A percentile compares a stretch with the other conserved stretches of the same genome.
phyloP scores from a whole-genome alignment of 2,888 invertebrate genomes.

The Drosophila lacicola region DNA sequence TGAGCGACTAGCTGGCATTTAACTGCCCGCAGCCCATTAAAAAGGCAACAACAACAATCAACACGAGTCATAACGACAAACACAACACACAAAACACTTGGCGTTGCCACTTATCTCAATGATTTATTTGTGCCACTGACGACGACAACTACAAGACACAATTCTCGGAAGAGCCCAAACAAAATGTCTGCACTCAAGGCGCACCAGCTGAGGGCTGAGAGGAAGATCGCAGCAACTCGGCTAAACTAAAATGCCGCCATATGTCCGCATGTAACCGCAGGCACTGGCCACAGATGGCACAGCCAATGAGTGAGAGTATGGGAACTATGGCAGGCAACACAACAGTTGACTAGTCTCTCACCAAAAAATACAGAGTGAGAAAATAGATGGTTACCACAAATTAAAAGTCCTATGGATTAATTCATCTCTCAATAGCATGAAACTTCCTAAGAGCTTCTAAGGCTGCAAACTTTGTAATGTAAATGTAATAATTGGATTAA shows the following conservation, averaged over 20 bases:
- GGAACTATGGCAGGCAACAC: background rate
- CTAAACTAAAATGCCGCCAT: constrained; percentile 52
- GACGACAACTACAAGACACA: constrained; percentile 41
- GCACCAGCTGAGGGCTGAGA: background rate
- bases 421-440: background rate
- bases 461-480: no score
- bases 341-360: constrained; percentile 2
- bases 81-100: constrained; percentile 15
- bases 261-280: constrained; percentile 57
- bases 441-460: background rate
- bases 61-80: background rate
- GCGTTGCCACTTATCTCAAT: constrained; percentile 59
- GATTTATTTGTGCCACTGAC: constrained; percentile 57
- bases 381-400: background rate
- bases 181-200: constrained; percentile 55
- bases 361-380: constrained; percentile 3
- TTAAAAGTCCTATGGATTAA: no score
- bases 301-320: constrained; percentile 3
- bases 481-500: no score
- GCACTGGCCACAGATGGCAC: constrained; percentile 39
- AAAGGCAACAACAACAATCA: background rate
- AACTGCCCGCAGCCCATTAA: constrained; percentile 33
- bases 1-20: constrained; percentile 17
- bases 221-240: background rate
- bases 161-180: constrained; percentile 50